Percentiles rank a stretch among this genome's conserved stretches.
Conservation (phyloP, 1,140 invertebrate genomes). For the silkworm (Bombyx mori) region DNA sequence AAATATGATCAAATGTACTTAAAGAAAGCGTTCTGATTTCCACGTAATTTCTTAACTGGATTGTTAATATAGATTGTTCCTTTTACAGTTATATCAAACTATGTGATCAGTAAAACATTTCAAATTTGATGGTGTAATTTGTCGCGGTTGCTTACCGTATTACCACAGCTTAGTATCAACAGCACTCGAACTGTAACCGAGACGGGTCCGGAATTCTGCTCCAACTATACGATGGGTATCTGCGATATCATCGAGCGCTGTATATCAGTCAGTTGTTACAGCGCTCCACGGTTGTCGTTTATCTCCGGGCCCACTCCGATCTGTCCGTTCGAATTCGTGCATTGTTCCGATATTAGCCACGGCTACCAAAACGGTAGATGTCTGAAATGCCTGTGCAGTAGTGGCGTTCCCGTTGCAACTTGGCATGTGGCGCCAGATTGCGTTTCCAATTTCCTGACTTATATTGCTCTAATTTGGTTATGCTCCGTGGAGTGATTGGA, state of each 20-base stretch:
- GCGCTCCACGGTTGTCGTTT: slow-evolving; percentile 65
- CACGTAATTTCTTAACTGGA: no score
- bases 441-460: slow-evolving; percentile 69
- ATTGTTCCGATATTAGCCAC: slow-evolving; percentile 65
- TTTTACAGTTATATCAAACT: no score
- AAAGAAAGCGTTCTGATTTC: no score
- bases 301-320: slow-evolving; percentile 60
- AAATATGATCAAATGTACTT: not conserved
- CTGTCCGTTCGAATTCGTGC: slow-evolving; percentile 65
- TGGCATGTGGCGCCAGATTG: slow-evolving; percentile 55
- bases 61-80: no score
- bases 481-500: slow-evolving; percentile 61
- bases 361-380: slow-evolving; percentile 60
- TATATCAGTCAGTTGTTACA: slow-evolving; percentile 71
- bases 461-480: slow-evolving; percentile 70
- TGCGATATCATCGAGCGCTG: slow-evolving; percentile 58
- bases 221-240: slow-evolving; percentile 43
- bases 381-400: slow-evolving; percentile 57
- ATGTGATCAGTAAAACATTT: slow-evolving; percentile 25
- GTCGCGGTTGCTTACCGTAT: slow-evolving; percentile 43
- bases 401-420: slow-evolving; percentile 40
- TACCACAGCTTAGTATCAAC: slow-evolving; percentile 64
- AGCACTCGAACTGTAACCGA: slow-evolving; percentile 62
- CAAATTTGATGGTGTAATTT: slow-evolving; percentile 34
- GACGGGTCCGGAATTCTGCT: slow-evolving; percentile 56